Evolutionary conservation across 2,888 invertebrate species (phyloP).

Genomic region (Reticulitermes lucifugus): DNA sequence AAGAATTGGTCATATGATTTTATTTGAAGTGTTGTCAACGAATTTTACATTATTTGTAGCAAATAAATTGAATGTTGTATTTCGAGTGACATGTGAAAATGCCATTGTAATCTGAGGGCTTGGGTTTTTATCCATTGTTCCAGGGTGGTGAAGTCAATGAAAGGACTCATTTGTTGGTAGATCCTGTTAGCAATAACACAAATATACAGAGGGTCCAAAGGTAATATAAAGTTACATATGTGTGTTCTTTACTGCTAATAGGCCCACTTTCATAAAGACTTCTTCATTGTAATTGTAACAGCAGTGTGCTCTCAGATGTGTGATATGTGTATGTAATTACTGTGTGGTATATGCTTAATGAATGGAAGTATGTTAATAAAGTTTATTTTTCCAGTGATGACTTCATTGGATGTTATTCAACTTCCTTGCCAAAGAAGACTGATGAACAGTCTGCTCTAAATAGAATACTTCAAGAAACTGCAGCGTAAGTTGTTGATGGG

Average conservation of each 20-base stretch:
- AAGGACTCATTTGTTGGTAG: constrained; percentile 81
- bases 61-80: not conserved
- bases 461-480: constrained; percentile 90
- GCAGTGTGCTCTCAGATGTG: too few relatives aligned
- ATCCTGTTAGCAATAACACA: constrained; percentile 81
- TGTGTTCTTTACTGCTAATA: too few relatives aligned
- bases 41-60: not conserved
- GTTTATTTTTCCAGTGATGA: constrained; percentile 70
- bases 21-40: not conserved
- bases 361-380: constrained; percentile 30
- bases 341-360: too few relatives aligned
- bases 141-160: constrained; percentile 76
- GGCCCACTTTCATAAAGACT: too few relatives aligned
- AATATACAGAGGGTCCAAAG: constrained; percentile 77
- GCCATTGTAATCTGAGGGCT: too few relatives aligned
- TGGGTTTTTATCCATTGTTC: constrained; percentile 53
- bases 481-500: constrained; percentile 74
- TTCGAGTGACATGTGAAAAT: not conserved
- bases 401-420: constrained; percentile 71
- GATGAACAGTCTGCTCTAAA: constrained; percentile 93
- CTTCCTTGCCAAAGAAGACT: constrained; percentile 78
- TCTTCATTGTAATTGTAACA: too few relatives aligned
- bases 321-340: too few relatives aligned
- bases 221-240: constrained; percentile 57
- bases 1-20: not conserved